Evolutionary conservation across 1,140 invertebrate genomes (phyloP).

Genomic region (Venustaconcha ellipsiformis): DNA sequence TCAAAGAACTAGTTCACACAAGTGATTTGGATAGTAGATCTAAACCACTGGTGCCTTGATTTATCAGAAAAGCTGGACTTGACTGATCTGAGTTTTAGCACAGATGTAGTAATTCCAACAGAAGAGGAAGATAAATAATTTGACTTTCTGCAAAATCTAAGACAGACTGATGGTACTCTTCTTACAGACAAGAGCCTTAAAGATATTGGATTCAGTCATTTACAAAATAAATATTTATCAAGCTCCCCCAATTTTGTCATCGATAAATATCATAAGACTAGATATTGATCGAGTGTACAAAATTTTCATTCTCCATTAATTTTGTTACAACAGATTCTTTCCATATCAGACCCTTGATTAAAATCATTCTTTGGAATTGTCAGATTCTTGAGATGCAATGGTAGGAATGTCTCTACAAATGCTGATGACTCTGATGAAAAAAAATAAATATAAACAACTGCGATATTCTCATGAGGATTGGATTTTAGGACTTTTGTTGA

Average conservation of each 20-base stretch:
- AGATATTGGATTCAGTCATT: slow-evolving; percentile 28
- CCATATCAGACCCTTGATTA: slow-evolving; percentile 13
- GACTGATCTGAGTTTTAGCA: slow-evolving; percentile 37
- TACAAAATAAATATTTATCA: slow-evolving; percentile 29
- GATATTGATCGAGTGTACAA: background rate
- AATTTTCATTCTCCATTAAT: slow-evolving; percentile 1
- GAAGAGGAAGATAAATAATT: slow-evolving; percentile 37
- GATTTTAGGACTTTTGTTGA: slow-evolving; percentile 5
- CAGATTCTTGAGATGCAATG: slow-evolving; percentile 13
- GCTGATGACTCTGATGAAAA: slow-evolving; percentile 9
- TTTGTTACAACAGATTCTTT: slow-evolving; percentile 4
- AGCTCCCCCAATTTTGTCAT: slow-evolving; percentile 31
- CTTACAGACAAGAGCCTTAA: slow-evolving; percentile 28
- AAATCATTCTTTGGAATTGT: slow-evolving; percentile 7
- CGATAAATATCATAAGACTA: slow-evolving; percentile 13
- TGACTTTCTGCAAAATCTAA: background rate
- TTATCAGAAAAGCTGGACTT: slow-evolving; percentile 2
- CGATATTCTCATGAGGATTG: slow-evolving; percentile 9
- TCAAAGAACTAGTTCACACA: background rate
- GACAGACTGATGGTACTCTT: slow-evolving; percentile 14
- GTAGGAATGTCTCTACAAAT: slow-evolving; percentile 6
- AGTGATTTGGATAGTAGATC: background rate
- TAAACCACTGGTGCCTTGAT: background rate
- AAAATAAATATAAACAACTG: slow-evolving; percentile 7
- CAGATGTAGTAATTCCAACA: slow-evolving; percentile 37